phyloP scores from a whole-genome alignment of 2,113 vertebrate species.

The Ceratotherium simum region DNA sequence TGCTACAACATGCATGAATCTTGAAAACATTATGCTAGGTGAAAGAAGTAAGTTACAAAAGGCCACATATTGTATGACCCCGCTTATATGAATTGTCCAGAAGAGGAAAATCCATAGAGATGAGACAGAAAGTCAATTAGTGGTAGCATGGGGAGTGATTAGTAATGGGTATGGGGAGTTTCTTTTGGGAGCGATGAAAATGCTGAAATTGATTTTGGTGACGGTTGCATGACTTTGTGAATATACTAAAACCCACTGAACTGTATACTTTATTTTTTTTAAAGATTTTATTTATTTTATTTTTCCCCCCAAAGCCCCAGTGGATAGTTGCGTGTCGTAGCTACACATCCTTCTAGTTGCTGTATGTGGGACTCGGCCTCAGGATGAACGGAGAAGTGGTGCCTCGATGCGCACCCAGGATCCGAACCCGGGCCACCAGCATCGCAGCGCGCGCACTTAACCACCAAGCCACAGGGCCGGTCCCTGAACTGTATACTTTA shows the following conservation, averaged over 20 bases:
- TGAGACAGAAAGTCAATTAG: constrained; percentile 9
- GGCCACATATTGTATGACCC: neutral
- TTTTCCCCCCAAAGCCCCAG: too few relatives aligned
- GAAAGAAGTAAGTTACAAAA: neutral
- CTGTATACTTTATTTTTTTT: neutral
- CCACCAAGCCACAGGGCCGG: too few relatives aligned
- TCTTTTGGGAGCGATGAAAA: constrained; percentile 1
- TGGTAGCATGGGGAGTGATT: neutral
- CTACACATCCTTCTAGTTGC: too few relatives aligned
- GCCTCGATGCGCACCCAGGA: too few relatives aligned
- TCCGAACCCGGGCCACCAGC: too few relatives aligned
- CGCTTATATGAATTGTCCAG: neutral
- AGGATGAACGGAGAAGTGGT: too few relatives aligned
- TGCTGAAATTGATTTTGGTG: neutral
- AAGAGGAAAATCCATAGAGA: neutral
- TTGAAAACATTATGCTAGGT: constrained; percentile 5
- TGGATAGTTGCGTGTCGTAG: too few relatives aligned
- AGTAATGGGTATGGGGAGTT: neutral
- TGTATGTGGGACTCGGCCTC: too few relatives aligned
- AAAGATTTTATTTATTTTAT: too few relatives aligned
- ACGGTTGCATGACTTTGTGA: constrained; percentile 12
- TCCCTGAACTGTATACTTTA: constrained; percentile 13
- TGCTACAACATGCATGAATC: neutral
- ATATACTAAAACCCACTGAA: neutral
- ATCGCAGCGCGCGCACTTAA: too few relatives aligned